These are phyloP conservation scores for Chromis chromis DNA, from an alignment of 2,797 vertebrate genomes.

Conservation along the genomic window DNA sequence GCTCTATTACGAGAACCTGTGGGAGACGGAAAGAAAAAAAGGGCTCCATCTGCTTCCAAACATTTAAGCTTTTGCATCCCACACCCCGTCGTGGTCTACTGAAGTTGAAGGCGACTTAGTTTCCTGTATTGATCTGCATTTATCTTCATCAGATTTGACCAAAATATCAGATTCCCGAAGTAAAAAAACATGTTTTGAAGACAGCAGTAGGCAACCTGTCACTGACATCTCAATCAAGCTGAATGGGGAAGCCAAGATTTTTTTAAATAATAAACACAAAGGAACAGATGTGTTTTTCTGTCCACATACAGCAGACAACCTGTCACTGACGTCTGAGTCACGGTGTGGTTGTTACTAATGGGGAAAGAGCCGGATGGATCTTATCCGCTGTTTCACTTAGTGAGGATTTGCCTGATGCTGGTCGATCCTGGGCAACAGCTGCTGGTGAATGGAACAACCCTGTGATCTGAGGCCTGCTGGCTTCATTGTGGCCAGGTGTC, in stretches of 20 bases:
- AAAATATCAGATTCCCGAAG: background rate
- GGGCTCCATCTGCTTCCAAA: constrained; percentile 40
- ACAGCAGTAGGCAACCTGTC: background rate
- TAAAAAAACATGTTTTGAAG: background rate
- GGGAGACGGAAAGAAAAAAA: constrained; percentile 36
- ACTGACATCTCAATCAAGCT: background rate
- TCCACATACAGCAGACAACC: background rate
- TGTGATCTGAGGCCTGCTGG: constrained; percentile 17
- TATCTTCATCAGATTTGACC: background rate
- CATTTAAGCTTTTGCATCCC: background rate
- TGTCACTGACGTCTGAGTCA: background rate
- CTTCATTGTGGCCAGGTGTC: constrained; percentile 39
- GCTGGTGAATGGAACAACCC: constrained; percentile 21
- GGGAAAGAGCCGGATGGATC: background rate
- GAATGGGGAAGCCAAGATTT: too few relatives aligned
- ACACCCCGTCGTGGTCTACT: background rate
- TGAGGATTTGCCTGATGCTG: constrained; percentile 40
- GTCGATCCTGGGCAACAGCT: constrained; percentile 38
- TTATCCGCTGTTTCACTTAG: constrained; percentile 14
- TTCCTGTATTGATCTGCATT: background rate
- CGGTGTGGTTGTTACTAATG: background rate
- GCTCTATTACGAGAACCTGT: constrained; percentile 98
- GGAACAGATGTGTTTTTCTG: too few relatives aligned
- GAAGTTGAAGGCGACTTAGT: background rate
- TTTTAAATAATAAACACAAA: too few relatives aligned